These are phyloP conservation scores for Caenorhabditis inopinata DNA, from an alignment of 1,140 invertebrate genomes.

Conservation along the genomic window DNA sequence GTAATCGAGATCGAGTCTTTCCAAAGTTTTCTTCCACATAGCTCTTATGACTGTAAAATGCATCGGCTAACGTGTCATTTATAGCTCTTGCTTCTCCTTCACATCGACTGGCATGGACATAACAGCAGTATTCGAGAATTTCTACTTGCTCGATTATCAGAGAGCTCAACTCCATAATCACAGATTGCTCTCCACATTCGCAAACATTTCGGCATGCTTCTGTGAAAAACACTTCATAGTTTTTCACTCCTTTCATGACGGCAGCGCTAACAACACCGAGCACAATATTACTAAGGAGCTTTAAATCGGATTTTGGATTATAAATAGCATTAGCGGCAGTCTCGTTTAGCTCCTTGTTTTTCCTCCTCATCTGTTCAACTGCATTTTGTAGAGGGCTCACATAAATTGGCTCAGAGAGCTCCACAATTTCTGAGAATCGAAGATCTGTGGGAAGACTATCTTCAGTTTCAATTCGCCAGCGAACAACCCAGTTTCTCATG, in stretches of 20 bases:
- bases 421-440: slow-evolving; percentile 2
- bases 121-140: slow-evolving; percentile 48
- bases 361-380: slow-evolving; percentile 42
- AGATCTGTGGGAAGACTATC: slow-evolving; percentile 32
- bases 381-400: slow-evolving; percentile 17
- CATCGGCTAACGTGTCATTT: slow-evolving; percentile 20
- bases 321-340: background rate
- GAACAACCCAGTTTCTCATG: slow-evolving; percentile 56
- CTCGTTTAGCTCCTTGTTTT: slow-evolving; percentile 35
- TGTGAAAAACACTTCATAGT: slow-evolving; percentile 46
- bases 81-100: slow-evolving; percentile 19
- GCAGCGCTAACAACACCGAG: slow-evolving; percentile 39
- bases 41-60: slow-evolving; percentile 21
- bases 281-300: slow-evolving; percentile 19
- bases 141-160: slow-evolving; percentile 43
- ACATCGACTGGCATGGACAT: slow-evolving; percentile 38
- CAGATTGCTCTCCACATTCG: slow-evolving; percentile 34
- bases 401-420: slow-evolving; percentile 27
- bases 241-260: slow-evolving; percentile 46
- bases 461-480: background rate
- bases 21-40: slow-evolving; percentile 40
- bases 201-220: slow-evolving; percentile 39
- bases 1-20: slow-evolving; percentile 8
- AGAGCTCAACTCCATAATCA: slow-evolving; percentile 38
- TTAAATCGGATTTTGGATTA: slow-evolving; percentile 5